phyloP scores from a whole-genome alignment of 2,888 invertebrate genomes.

The Cylindroiulus punctatus region DNA sequence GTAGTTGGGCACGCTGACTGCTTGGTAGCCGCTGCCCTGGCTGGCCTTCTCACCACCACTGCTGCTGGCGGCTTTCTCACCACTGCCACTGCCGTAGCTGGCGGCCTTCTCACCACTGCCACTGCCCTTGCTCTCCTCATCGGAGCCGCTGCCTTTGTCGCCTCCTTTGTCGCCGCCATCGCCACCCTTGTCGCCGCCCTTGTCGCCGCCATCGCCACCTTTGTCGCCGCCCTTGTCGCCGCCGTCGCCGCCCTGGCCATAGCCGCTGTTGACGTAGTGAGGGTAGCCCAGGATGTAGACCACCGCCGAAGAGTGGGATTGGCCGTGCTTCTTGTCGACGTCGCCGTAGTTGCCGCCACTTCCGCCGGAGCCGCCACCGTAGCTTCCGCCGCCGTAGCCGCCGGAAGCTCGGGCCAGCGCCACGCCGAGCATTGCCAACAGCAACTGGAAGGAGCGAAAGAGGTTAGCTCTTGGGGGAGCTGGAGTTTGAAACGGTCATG shows the following conservation, averaged over 20 bases:
- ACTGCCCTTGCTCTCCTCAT: neutral
- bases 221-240: slow-evolving; percentile 49
- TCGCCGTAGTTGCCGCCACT: slow-evolving; percentile 6
- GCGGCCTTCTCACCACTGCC: slow-evolving; percentile 12
- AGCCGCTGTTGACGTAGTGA: slow-evolving; percentile 50
- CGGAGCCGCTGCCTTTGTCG: slow-evolving; percentile 11
- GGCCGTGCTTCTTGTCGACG: slow-evolving; percentile 42
- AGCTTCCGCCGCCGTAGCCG: slow-evolving; percentile 14
- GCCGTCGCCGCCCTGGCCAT: slow-evolving; percentile 48
- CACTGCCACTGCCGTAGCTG: slow-evolving; percentile 23
- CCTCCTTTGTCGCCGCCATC: slow-evolving; percentile 15
- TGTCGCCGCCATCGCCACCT: slow-evolving; percentile 45
- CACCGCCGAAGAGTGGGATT: slow-evolving; percentile 51
- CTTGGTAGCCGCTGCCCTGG: neutral
- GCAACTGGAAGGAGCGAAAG: slow-evolving; percentile 40
- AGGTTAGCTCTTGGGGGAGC: no score
- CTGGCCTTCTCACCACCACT: neutral
- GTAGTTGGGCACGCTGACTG: slow-evolving; percentile 16
- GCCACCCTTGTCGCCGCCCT: slow-evolving; percentile 36
- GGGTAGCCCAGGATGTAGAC: slow-evolving; percentile 54
- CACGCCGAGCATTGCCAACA: slow-evolving; percentile 41
- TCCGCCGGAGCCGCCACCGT: slow-evolving; percentile 28
- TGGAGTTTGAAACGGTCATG: no score
- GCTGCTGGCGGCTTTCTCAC: neutral
- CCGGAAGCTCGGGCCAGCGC: slow-evolving; percentile 45